Base-by-base conservation (phyloP, 2,888 invertebrate genomes). In the Acleris emargana region DNA sequence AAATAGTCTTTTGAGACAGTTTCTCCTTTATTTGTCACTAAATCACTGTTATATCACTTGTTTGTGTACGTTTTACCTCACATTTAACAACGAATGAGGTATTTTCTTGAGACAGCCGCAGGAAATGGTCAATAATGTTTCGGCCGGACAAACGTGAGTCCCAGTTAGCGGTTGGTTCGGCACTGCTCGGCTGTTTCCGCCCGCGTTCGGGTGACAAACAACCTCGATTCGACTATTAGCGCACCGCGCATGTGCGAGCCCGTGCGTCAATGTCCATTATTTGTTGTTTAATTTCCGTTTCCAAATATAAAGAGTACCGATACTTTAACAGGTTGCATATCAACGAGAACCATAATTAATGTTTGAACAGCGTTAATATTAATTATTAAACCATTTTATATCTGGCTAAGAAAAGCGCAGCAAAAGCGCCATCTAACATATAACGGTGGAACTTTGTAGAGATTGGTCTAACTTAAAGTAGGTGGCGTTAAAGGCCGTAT, bases 51-150 rank as follows among this genome's bases (percentile, higher is more conserved):
- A 71, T 75, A 76, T 77, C 80, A 83, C 81, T 78, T 73, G 71
- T 71, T 74, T 71, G 73, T 73, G 79, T 71, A 73, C 72, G 69
- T 78, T 43, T 75, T 71, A 69, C 68, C 81, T 80, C 81, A 84
- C 79, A 82, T 75, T 78, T 73, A 67, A 73, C 72, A 79, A 78
- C 78, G 81, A 77, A 77, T 75, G 75, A 73, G 74, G 75, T 78
- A 79, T 81, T 82, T 77, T 78, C 75, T 70, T 78, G 71, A 73
- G 76, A 84, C 83, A 84, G 81, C 78, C 77, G 77, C 77, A 87
- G 84, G 83, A 89, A 88, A 86, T 87, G 80, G 86, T 89, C 88
- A 91, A 90, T 91, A 88, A 83, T 76, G 79, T 76, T 76, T 76
- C 77, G 81, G 81, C 84, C 82, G 80, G 74, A 76, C 83, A 76